A percentile compares a stretch with the other conserved stretches of the same genome.
Conservation (phyloP, 2,113 vertebrate genomes). For the Asarcornis scutulata region DNA sequence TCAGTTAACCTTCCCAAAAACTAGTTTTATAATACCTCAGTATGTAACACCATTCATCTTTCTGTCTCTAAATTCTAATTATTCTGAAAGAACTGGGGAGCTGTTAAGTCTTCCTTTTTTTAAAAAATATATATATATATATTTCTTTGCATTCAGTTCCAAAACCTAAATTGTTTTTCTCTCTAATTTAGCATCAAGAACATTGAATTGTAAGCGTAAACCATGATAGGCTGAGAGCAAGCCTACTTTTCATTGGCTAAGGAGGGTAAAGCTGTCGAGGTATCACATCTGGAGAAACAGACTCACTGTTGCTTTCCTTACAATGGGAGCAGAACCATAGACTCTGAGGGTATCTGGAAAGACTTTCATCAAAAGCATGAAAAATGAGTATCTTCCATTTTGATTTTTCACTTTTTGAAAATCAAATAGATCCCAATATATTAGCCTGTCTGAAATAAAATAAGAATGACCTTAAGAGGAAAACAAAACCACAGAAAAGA, state of each 20-base stretch:
- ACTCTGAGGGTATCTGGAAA: neutral
- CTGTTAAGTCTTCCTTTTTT: neutral
- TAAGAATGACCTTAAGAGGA: neutral
- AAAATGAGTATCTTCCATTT: neutral
- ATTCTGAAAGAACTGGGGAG: neutral
- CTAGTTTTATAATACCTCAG: neutral
- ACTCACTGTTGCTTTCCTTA: neutral
- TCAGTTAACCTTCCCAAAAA: neutral
- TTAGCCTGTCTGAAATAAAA: neutral
- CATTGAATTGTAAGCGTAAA: neutral
- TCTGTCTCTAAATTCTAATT: neutral
- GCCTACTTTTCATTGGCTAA: neutral
- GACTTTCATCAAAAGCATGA: neutral
- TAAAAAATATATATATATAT: neutral
- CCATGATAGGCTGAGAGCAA: neutral
- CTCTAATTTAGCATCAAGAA: neutral
- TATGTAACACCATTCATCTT: neutral
- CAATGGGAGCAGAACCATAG: neutral
- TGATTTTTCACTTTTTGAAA: neutral
- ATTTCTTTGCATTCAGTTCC: neutral
- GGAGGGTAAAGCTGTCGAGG: neutral
- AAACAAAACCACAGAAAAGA: neutral
- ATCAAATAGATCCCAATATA: neutral
- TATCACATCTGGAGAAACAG: neutral
- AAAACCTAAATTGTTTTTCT: neutral